Percentiles rank a stretch among this genome's conserved stretches.
These are phyloP conservation scores for Halcyon chelicuti DNA, from an alignment of 2,797 vertebrate genomes.

Conservation along the genomic window DNA sequence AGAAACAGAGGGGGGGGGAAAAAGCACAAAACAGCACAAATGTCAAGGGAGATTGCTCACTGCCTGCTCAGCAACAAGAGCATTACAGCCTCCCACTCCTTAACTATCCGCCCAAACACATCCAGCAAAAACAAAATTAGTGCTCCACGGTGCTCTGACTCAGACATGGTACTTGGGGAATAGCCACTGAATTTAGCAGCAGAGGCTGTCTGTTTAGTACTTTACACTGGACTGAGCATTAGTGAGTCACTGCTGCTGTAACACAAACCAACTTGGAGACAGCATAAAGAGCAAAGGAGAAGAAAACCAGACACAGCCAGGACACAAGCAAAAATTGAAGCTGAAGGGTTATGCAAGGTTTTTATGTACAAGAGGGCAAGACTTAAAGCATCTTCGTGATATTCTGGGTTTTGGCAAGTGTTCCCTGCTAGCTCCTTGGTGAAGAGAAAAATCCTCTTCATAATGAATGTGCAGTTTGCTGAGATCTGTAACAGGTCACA, in stretches of 20 bases:
- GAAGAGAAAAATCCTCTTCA: fast-evolving
- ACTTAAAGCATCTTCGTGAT: neutral
- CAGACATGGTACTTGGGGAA: conserved; percentile 36
- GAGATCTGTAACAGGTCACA: neutral
- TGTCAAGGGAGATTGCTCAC: neutral
- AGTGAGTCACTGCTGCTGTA: conserved; percentile 58
- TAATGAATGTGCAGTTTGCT: neutral
- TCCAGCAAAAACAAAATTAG: conserved; percentile 31
- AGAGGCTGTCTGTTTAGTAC: conserved; percentile 33
- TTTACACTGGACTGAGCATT: conserved; percentile 52
- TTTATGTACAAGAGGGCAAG: neutral
- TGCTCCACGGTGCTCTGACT: conserved; percentile 39
- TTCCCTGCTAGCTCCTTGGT: neutral
- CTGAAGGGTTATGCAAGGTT: conserved; percentile 7
- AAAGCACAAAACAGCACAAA: neutral
- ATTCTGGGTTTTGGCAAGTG: neutral
- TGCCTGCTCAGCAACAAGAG: conserved; percentile 23
- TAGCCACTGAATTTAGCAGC: conserved; percentile 48
- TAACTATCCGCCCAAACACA: neutral
- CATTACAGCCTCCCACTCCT: neutral
- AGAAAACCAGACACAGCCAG: neutral
- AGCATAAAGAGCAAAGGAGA: neutral
- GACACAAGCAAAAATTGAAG: neutral
- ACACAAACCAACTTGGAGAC: conserved; percentile 14
- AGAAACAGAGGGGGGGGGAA: fast-evolving